Base-by-base conservation (phyloP, 2,113 vertebrate genomes). In the Phoxinus phoxinus region DNA sequence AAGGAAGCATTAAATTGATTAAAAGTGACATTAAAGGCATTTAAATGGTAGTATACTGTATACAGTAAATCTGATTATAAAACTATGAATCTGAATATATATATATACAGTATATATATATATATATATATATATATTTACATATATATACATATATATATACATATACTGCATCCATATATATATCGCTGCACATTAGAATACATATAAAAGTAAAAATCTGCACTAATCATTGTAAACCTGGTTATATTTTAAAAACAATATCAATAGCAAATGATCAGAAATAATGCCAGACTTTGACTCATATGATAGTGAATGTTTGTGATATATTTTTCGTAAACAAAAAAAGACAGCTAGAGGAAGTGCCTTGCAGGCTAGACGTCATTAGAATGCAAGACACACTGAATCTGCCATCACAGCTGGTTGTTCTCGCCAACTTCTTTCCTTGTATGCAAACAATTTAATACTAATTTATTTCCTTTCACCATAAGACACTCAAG, bases 401-500 rank as follows among this genome's bases (percentile, higher is more conserved):
- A 53, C 61, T 17, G 44, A 44, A 73, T 72, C 67, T 48, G 9
- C 75, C 72, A 17, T 59, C n/a, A 15, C 58, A 76, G 71, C 71
- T 83, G 69, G 30, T 30, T 67, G 30, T 82, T 75, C 32, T 23
- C 9, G 10, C 7, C 85, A 81, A 37, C 58, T 65, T 63, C 53
- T 75, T 59, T 30, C 9, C 63, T 21, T 65, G 9, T 53, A 67
- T 44, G 79, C 41, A 67, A 83, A 67, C 58, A 74, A 83, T 86
- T 86, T 76, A 83, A 65, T 76, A 30, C 41, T 51, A 53, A 76
- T 86, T 86, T 83, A 44, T 61, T 80, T 65, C 69, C 59, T 75
- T 74, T 76, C 85, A 76, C 44, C 85, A 56, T 79, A 56, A 53
- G 73, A 59, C 79, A 48, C 35, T 73, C 44, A 81, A 61, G 78